Evolutionary conservation across 2,113 vertebrate genomes (phyloP), one percentile per base, ranked within the genome.

Genomic region (Panthera leo): DNA sequence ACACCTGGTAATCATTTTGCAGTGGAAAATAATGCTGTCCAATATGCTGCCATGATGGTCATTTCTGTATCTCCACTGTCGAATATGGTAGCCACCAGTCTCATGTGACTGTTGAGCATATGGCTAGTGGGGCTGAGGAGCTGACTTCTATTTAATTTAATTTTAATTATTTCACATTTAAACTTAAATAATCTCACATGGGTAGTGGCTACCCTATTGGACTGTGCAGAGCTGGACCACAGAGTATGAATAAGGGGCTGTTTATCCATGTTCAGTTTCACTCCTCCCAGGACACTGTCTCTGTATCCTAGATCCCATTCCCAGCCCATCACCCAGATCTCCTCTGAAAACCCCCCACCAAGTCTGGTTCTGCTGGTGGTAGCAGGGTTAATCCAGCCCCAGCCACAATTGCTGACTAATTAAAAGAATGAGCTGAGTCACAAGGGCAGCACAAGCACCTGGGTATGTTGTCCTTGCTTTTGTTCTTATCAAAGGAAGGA

Each of bases 401-500:
- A 78, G 3, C 36, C 86, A 10, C 61, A 70, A 36, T 79, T 92
- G 42, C 15, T 61, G 51, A 80, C n/a, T 55, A 58, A 63, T 51
- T 23, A n/a, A 27, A 55, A 21, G 34, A 27, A 1, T 8, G 36
- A n/a, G 8, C 36, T 3, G 7, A 67, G 36, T 23, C 7, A 7
- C 2, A 4, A 12, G 18, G n/a, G 27, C 25, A 21, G 34, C 5
- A 0, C 5, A 31, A 31, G 12, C 10, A n/a, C 27, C 67, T 76
- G 58, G 31, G 5, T 25, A 7, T 19, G 34, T 21, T 39, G 3
- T 73, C 68, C 18, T 87, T 73, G 53, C 31, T 31, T 58, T 21
- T 51, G 3, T 6, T 13, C 25, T 51, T 25, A 92, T 92, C 87
- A 85, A 94, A 96, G 79, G 51, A 90, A 94, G 13, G 25, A 70